Evolutionary conservation across 2,797 vertebrate genomes (phyloP), one percentile per base, ranked within the genome.

Genomic region (Poecilia velifera): DNA sequence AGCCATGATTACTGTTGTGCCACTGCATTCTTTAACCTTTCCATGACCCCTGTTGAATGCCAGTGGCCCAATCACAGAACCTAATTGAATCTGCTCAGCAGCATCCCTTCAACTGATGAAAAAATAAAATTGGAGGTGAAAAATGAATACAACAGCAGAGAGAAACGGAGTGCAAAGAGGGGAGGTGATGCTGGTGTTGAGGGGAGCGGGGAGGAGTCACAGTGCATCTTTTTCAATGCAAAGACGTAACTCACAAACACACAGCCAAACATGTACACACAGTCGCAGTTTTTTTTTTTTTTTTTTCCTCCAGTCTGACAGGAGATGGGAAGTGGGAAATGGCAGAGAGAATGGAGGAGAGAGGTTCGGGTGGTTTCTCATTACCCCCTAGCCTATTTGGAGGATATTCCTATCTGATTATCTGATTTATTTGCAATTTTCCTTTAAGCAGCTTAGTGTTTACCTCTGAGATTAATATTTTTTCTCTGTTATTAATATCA

Each of bases 11-110:
- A 94, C 95, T 94, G 96, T 96, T 96, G 95, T 95, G 94, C 95
- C 95, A 92, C 94, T 95, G 95, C 96, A 96, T 96, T 96, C 94
- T 94, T 96, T 96, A 96, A 96, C 96, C 96, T 96, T 95, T 96
- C 83, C 76, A 73, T 94, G 96, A 96, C 96, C 96, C 93, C 93
- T 77, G 84, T 90, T 94, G 95, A 96, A 96, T 95, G 95, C 93
- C 95, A 95, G 92, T 91, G 93, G 92, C 94, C 95, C 95, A 96
- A 96, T 96, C 96, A 95, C 91, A 93, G 93, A 94, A 91, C 94
- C 93, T 96, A 96, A 96, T 96, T 96, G 94, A 96, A 96, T 96
- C 94, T 95, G 94, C 94, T 92, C 84, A 84, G 92, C 91, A 78
- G 91, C 57, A 76, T 81, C 86, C 89, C 87, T 79, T 88, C 84